A percentile compares a stretch with the other conserved stretches of the same genome.
These are phyloP conservation scores for Euphydryas editha DNA, from an alignment of 2,888 invertebrate genomes.

Conservation along the genomic window DNA sequence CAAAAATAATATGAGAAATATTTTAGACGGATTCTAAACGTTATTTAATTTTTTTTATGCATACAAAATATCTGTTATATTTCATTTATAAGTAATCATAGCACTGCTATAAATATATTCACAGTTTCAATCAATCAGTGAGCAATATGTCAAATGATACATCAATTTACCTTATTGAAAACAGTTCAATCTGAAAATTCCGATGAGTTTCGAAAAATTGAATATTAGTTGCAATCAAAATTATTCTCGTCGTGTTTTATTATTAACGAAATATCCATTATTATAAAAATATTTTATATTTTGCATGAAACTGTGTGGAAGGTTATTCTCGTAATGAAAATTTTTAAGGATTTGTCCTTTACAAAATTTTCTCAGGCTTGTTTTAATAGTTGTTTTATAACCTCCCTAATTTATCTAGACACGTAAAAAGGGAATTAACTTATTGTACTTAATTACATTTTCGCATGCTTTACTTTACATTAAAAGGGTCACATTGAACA, in stretches of 20 bases:
- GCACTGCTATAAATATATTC: constrained; percentile 19
- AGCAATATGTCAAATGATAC: constrained; percentile 30
- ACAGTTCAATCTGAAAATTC: constrained; percentile 17
- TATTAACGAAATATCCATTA: not conserved
- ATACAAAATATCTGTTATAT: constrained; percentile 7
- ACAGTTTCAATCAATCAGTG: constrained; percentile 28
- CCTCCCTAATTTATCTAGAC: constrained; percentile 74
- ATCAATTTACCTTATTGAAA: constrained; percentile 29
- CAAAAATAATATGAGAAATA: too few relatives aligned
- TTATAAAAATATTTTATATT: not conserved
- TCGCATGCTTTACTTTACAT: constrained; percentile 80
- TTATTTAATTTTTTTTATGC: not conserved
- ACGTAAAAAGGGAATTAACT: constrained; percentile 80
- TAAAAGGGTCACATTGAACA: constrained; percentile 75
- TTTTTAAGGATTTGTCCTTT: not conserved
- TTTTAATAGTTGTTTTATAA: constrained; percentile 61
- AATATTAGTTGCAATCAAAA: constrained; percentile 4
- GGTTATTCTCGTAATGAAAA: not conserved
- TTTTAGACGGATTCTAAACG: too few relatives aligned
- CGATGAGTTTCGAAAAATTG: constrained; percentile 14
- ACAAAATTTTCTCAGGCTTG: constrained; percentile 44
- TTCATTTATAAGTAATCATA: constrained; percentile 23
- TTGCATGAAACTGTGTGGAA: not conserved
- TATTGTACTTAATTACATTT: constrained; percentile 80
- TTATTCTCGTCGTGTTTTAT: not conserved